phyloP scores from a whole-genome alignment of 2,113 vertebrate species.

The Anthoscopus minutus region DNA sequence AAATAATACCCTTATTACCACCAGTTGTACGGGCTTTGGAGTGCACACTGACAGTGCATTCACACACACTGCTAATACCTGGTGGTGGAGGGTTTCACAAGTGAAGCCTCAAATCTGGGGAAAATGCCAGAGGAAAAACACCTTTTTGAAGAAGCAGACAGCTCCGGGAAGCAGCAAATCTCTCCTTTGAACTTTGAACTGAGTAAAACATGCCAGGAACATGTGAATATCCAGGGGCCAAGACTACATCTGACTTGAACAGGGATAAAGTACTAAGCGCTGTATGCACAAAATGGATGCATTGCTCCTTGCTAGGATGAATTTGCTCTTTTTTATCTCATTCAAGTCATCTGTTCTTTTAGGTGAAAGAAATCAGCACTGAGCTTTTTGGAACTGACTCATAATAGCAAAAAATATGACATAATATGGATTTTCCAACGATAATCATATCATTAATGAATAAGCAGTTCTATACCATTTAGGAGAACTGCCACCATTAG shows the following conservation, averaged over 20 bases:
- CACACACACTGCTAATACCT: neutral
- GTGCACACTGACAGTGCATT: neutral
- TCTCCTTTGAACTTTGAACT: neutral
- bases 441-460: neutral
- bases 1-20: neutral
- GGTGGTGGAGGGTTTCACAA: neutral
- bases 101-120: neutral
- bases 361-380: neutral
- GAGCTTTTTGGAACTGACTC: neutral
- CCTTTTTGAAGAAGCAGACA: neutral
- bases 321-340: neutral
- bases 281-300: neutral
- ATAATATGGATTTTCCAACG: neutral
- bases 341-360: neutral
- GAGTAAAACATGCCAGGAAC: neutral
- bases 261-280: neutral
- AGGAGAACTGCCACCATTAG: conserved; percentile 11
- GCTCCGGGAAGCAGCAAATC: neutral
- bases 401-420: neutral
- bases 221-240: neutral
- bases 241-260: neutral
- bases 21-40: rapidly evolving
- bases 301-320: neutral
- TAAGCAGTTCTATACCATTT: neutral
- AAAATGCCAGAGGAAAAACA: neutral